Evolutionary conservation across 2,888 invertebrate genomes (phyloP), one percentile per base, ranked within the genome.

Genomic region (Ochropacha duplaris): DNA sequence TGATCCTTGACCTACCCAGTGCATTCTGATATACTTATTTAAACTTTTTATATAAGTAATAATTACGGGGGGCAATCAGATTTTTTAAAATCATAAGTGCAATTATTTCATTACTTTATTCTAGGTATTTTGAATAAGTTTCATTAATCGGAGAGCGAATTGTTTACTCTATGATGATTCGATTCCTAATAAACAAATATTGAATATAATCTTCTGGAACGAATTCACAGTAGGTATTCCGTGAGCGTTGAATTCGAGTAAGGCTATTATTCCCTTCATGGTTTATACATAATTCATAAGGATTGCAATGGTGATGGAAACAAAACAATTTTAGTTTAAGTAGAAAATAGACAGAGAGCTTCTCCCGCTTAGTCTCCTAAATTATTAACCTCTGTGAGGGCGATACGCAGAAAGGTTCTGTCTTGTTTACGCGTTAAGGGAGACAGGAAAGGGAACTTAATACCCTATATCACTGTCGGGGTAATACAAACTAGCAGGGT

Each of bases 391-490:
- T 86, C 79, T 80, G 86, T 78, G 77, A 87, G 87, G 89, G 89
- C 79, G 86, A 90, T 87, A 87, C 88, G 87, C 81, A 86, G 90
- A 90, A 88, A 90, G 90, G 90, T 88, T 87, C 85, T 84, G 85
- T 88, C 92, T 90, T 90, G 91, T 92, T 91, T 92, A 90, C 90
- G 88, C 86, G 90, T 88, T 89, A 86, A 88, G 90, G 90, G 90
- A 88, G 88, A 87, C 81, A 81, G 86, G 83, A 86, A 83, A 86
- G 86, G 90, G 88, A 88, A 88, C 90, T 91, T 91, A 91, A 92
- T 92, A 87, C 87, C 90, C 92, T 91, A 89, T 92, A 91, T 92
- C 91, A 92, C 89, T 90, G 90, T 88, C 90, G 85, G 87, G 84
- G 86, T 86, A 87, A 89, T 88, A 88, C 90, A 89, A 92, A 91